These are phyloP conservation scores for Stenotaenia linearis DNA, from an alignment of 2,888 invertebrate species.

Conservation along the genomic window DNA sequence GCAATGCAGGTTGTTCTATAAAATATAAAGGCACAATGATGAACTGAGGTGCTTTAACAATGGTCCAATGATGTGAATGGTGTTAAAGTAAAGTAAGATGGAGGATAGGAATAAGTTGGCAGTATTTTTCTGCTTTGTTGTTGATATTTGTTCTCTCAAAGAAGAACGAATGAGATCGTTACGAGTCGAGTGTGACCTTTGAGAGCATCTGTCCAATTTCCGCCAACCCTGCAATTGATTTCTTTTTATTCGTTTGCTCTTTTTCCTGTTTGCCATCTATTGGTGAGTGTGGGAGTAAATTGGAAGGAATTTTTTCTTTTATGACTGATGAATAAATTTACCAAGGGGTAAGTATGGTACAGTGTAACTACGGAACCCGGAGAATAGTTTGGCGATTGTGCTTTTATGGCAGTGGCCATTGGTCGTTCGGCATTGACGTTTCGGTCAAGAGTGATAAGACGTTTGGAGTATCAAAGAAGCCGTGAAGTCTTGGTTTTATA, in stretches of 20 bases:
- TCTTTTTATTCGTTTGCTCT: not conserved
- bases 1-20: too few relatives aligned
- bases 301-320: not conserved
- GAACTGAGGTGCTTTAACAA: not conserved
- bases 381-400: too few relatives aligned
- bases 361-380: too few relatives aligned
- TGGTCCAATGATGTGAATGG: not conserved
- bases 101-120: not conserved
- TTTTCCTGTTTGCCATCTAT: not conserved
- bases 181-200: not conserved
- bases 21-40: not conserved
- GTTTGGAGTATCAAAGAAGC: too few relatives aligned
- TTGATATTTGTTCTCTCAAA: not conserved
- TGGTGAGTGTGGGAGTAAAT: not conserved
- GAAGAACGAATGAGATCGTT: not conserved
- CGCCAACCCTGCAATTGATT: not conserved
- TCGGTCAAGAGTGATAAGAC: too few relatives aligned
- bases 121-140: not conserved
- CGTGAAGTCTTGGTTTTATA: too few relatives aligned
- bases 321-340: not conserved
- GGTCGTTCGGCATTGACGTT: too few relatives aligned
- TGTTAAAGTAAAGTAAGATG: not conserved
- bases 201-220: not conserved
- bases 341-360: not conserved
- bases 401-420: too few relatives aligned